These are phyloP conservation scores for Haemorhous mexicanus DNA, from an alignment of 2,113 vertebrate species.

Conservation along the genomic window DNA sequence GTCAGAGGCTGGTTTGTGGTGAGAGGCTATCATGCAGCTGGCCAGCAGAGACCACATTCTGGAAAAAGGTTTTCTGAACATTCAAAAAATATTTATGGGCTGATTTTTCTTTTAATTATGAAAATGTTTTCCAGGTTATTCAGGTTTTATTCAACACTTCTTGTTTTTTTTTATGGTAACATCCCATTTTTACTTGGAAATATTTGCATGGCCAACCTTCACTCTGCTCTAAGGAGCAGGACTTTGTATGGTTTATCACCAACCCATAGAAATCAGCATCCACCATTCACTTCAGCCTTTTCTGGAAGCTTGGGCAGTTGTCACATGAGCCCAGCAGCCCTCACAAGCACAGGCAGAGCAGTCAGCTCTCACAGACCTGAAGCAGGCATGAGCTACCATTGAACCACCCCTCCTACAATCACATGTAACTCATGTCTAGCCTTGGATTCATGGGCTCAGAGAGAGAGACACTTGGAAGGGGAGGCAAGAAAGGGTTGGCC, in stretches of 20 bases:
- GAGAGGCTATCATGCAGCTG: background rate
- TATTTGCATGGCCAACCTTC: background rate
- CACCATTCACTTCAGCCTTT: background rate
- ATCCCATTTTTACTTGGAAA: background rate
- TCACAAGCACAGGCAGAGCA: rapidly evolving
- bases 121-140: background rate
- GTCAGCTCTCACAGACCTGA: background rate
- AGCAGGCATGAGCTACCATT: rapidly evolving
- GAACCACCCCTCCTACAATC: background rate
- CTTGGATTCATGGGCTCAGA: background rate
- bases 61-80: background rate
- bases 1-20: background rate
- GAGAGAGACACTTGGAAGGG: background rate
- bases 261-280: background rate
- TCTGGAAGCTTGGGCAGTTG: background rate
- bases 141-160: rapidly evolving
- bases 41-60: background rate
- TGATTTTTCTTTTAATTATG: background rate
- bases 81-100: background rate
- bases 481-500: background rate
- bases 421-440: background rate
- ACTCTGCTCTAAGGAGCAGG: background rate
- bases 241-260: background rate
- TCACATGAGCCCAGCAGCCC: background rate
- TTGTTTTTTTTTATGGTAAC: background rate